A percentile compares a stretch with the other conserved stretches of the same genome.
Evolutionary conservation across 2,888 invertebrate species (phyloP).

Genomic region (Polydrusus pterygomalis): DNA sequence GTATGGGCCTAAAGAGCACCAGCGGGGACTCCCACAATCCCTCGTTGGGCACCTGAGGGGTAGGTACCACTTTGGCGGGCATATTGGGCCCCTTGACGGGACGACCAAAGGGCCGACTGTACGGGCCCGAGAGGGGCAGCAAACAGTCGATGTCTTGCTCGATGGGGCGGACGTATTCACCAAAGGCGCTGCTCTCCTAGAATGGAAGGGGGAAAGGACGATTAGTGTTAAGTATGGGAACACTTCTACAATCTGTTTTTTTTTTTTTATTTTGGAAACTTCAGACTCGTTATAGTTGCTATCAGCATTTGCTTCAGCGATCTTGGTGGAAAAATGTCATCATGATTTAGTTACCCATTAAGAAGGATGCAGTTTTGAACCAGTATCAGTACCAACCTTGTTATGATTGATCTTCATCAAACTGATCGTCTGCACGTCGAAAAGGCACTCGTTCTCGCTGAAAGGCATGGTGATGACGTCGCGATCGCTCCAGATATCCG

Average conservation of each 20-base stretch:
- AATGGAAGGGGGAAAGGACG: background rate
- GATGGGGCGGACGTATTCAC: slow-evolving; percentile 28
- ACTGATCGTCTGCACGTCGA: slow-evolving; percentile 61
- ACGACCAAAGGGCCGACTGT: slow-evolving; percentile 12
- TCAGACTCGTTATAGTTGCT: slow-evolving; percentile 2
- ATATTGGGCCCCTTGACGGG: slow-evolving; percentile 25
- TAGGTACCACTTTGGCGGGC: slow-evolving; percentile 4
- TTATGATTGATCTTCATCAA: slow-evolving; percentile 78
- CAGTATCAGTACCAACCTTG: slow-evolving; percentile 63
- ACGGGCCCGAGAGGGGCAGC: background rate
- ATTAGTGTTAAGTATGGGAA: too few relatives aligned
- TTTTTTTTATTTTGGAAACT: too few relatives aligned
- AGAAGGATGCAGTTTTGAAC: background rate
- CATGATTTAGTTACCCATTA: background rate
- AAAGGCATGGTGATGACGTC: background rate
- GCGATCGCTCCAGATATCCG: slow-evolving; percentile 48
- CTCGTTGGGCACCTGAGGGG: background rate
- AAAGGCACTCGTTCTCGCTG: slow-evolving; percentile 45
- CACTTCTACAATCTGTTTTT: too few relatives aligned
- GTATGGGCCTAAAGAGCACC: slow-evolving; percentile 16
- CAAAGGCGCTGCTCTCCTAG: slow-evolving; percentile 35
- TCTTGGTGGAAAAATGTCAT: slow-evolving; percentile 41
- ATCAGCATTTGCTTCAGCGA: slow-evolving; percentile 35
- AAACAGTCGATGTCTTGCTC: background rate
- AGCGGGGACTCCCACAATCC: slow-evolving; percentile 17